A percentile compares a stretch with the other conserved stretches of the same genome.
These are phyloP conservation scores for Neuroterus valhalla DNA, from an alignment of 1,140 invertebrate species.

Conservation along the genomic window DNA sequence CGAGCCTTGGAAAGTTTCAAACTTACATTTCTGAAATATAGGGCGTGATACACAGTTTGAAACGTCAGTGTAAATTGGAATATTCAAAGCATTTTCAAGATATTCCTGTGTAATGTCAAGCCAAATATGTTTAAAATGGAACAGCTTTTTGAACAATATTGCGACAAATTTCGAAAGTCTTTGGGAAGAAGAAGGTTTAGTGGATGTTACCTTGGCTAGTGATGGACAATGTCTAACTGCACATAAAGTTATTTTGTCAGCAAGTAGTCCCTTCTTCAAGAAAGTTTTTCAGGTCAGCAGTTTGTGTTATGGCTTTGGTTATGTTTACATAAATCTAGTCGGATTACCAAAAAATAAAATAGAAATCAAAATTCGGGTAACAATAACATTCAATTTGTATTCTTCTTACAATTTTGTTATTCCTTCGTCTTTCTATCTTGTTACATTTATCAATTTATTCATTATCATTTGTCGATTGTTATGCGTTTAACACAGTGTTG, in stretches of 20 bases:
- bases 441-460: no score
- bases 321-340: not conserved
- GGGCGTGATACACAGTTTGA: no score
- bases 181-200: constrained; percentile 80
- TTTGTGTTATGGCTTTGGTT: not conserved
- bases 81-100: no score
- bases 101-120: constrained; percentile 61
- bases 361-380: no score
- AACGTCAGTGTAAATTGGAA: no score
- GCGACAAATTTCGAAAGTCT: constrained; percentile 79
- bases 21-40: no score
- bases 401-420: no score
- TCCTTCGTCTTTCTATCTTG: no score
- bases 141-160: constrained; percentile 80
- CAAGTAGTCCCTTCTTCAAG: constrained; percentile 83
- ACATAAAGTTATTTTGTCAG: constrained; percentile 84
- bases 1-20: no score
- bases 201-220: constrained; percentile 83
- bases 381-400: no score
- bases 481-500: no score
- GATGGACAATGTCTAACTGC: constrained; percentile 81
- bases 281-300: constrained; percentile 79
- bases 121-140: constrained; percentile 82
- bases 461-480: no score
- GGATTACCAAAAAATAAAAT: not conserved